Evolutionary conservation across 2,113 vertebrate genomes (phyloP), one percentile per base, ranked within the genome.

Genomic region (Crocuta crocuta): DNA sequence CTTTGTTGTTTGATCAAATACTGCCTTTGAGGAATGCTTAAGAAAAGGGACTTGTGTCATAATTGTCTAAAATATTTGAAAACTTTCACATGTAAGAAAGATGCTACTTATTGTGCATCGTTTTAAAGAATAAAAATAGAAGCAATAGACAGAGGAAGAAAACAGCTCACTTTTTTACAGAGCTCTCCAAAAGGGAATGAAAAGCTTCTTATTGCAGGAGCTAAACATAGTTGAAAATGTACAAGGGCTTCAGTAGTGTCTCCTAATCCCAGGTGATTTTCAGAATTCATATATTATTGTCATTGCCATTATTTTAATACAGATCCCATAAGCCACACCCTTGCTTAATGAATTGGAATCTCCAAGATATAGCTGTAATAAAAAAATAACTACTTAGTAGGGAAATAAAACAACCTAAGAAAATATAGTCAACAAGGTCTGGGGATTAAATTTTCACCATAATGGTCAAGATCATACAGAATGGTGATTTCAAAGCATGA

Each of bases 271-370:
- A 45, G 5, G 7, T 88, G 63, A 88, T 93, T 89, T 91, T 89
- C 31, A 80, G 45, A 92, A 89, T 81, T 84, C 4, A 1, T 39
- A 10, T 65, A 17, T 61, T 95, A 26, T 63, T 71, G 66, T 43
- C n/a, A 39, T 74, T 50, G 55, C 19, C 43, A 16, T 89, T 45
- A 81, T 95, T 97, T 96, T 66, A 79, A 74, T 65, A 71, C 66
- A 94, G 33, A 71, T 45, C 2, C 5, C 7, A 23, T 87, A 33
- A 74, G 13, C 5, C 15, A 70, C 6, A 74, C 1, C 2, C 16
- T 9, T 39, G n/a, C 8, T 85, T 86, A 82, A 79, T 58, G 19
- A 97, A n/a, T 68, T 35, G 94, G 12, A 86, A 91, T 65, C 23
- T 26, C 58, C 50, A 91, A 86, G 31, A 65, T 88, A 4, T 2